Evolutionary conservation across 2,888 invertebrate genomes (phyloP), one percentile per base, ranked within the genome.

Genomic region (Aphrophora alni): DNA sequence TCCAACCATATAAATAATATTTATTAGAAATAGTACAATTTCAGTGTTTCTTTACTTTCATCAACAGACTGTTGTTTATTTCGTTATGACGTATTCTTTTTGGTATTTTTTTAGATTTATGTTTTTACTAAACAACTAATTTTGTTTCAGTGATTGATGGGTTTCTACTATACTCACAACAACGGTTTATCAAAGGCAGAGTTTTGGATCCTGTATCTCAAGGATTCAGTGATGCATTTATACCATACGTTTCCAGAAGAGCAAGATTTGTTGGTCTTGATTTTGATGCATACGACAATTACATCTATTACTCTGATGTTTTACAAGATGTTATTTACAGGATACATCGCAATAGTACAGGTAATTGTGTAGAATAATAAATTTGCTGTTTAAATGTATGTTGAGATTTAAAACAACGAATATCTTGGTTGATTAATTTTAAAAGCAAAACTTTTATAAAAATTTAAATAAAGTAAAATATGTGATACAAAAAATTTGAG

Each of bases 241-340:
- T 97, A 38, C 99, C 99, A 0, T 96, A 98, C 0, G 97, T 97
- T 0, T 97, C 98, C 0, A 90, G 95, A 78, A 91, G 97, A 38
- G 98, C 98, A 0, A 92, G 98, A 85, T 98, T 98, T 87, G 98
- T 98, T 0, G 98, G 98, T 0, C 89, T 98, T 51, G 99, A 99
- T 87, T 98, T 97, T 87, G 98, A 98, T 88, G 94, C 97, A 0
- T 90, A 94, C 76, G 95, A 96, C 85, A 93, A 96, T 86, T 95
- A 95, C 86, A 97, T 99, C 84, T 99, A 98, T 88, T 99, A 98
- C 88, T 98, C 98, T 0, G 99, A 99, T 87, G 98, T 99, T 0
- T 91, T 98, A 25, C 96, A 98, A 89, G 97, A 98, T 88, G 98
- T 98, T 0, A 98, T 98, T 84, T 97, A 97, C 88, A 87, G 90